Evolutionary conservation across 2,888 invertebrate genomes (phyloP).

Genomic region (Ochropacha duplaris): DNA sequence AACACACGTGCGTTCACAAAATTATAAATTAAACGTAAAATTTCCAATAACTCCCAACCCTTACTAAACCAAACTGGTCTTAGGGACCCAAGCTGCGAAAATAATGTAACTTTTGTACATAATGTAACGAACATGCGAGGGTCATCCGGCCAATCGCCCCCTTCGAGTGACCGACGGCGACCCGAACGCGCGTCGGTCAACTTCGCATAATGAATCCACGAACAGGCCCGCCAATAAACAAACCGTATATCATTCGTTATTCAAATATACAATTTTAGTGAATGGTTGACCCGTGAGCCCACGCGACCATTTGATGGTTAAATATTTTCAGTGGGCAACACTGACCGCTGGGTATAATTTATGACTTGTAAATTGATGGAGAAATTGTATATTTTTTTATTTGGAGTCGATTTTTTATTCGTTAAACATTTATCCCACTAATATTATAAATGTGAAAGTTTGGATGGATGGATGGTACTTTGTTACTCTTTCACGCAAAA

Average conservation of each 20-base stretch:
- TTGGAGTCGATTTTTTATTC: conserved; percentile 23
- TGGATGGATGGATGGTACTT: no score
- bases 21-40: conserved; percentile 80
- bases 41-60: conserved; percentile 65
- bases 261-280: conserved; percentile 74
- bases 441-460: no score
- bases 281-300: conserved; percentile 80
- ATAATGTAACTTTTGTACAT: conserved; percentile 73
- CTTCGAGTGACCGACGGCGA: conserved; percentile 69
- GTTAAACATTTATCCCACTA: conserved; percentile 24
- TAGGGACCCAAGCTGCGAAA: conserved; percentile 70
- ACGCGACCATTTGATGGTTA: conserved; percentile 79
- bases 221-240: conserved; percentile 81
- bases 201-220: conserved; percentile 70
- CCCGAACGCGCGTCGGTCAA: conserved; percentile 74
- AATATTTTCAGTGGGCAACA: conserved; percentile 79
- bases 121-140: conserved; percentile 64
- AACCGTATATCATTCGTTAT: conserved; percentile 82
- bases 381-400: conserved; percentile 43
- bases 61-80: conserved; percentile 55
- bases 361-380: conserved; percentile 62
- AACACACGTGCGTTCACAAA: conserved; percentile 67
- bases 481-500: no score
- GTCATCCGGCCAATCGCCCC: conserved; percentile 64
- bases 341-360: conserved; percentile 67